Percentiles rank a stretch among this genome's conserved stretches.
These are phyloP conservation scores for Vesta saturnalis DNA, from an alignment of 2,888 invertebrate genomes.

Conservation along the genomic window DNA sequence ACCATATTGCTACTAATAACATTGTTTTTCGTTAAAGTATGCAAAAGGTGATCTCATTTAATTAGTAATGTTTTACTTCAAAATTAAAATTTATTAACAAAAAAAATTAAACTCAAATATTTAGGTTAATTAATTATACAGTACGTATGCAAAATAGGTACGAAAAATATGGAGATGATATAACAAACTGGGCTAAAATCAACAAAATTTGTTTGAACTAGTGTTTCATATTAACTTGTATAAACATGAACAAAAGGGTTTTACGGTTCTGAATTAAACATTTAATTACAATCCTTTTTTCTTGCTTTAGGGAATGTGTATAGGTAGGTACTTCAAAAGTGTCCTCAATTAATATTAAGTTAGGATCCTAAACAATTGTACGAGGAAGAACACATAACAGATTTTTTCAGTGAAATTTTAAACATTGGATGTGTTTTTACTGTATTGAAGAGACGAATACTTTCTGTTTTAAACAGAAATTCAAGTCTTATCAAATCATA, in stretches of 20 bases:
- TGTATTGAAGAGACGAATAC: too few species aligned
- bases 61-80: too few species aligned
- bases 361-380: too few species aligned
- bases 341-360: not conserved
- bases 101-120: not conserved
- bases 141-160: not conserved
- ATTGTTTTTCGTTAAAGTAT: not conserved
- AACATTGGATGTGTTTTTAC: too few species aligned
- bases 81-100: not conserved
- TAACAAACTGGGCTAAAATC: not conserved
- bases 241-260: not conserved
- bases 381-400: too few species aligned
- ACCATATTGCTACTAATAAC: not conserved
- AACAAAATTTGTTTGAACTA: not conserved
- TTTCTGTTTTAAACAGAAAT: too few species aligned
- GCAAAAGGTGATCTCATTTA: too few species aligned
- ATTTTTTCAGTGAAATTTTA: too few species aligned
- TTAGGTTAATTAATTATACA: not conserved
- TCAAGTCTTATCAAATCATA: too few species aligned
- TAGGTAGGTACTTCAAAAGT: not conserved
- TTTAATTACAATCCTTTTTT: not conserved
- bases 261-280: not conserved
- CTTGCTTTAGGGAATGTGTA: not conserved
- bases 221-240: too few species aligned
- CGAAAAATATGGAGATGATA: not conserved